Evolutionary conservation across 2,888 invertebrate species (phyloP).

Genomic region (Augiades crinisus): DNA sequence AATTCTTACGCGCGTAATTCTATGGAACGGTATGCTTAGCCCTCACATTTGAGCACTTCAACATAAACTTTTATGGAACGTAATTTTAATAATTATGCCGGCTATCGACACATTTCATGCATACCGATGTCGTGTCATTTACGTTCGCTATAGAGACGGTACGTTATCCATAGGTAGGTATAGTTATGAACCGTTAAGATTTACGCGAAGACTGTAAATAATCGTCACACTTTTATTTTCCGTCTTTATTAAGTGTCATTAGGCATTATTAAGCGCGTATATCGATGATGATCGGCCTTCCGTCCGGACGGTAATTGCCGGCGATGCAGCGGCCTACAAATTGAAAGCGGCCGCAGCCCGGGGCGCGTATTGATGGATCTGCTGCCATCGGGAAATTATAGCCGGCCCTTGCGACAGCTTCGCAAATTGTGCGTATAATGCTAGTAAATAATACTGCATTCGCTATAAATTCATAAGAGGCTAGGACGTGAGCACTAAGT

Average conservation of each 20-base stretch:
- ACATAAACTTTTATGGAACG: too few species aligned
- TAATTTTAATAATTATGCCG: too few species aligned
- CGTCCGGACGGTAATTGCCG: conserved; percentile 75
- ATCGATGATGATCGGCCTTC: conserved; percentile 78
- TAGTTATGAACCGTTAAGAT: conserved; percentile 44
- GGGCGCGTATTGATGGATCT: conserved; percentile 78
- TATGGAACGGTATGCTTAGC: too few species aligned
- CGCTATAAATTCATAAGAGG: conserved; percentile 69
- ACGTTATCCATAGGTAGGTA: neutral
- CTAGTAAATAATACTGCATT: conserved; percentile 75
- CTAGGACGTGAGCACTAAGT: conserved; percentile 54
- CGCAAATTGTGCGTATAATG: conserved; percentile 81
- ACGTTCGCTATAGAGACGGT: neutral
- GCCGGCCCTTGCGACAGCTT: conserved; percentile 77
- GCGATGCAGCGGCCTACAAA: conserved; percentile 78
- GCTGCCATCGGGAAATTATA: conserved; percentile 79
- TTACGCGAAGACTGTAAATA: conserved; percentile 62
- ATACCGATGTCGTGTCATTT: too few species aligned
- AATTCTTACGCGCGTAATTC: too few species aligned
- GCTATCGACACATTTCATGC: too few species aligned
- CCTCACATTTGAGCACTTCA: too few species aligned
- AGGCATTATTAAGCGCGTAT: conserved; percentile 77
- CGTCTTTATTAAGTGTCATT: conserved; percentile 79
- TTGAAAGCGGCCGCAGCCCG: conserved; percentile 77
- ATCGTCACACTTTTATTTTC: conserved; percentile 75